phyloP scores from a whole-genome alignment of 2,797 vertebrate genomes.

The Peromyscus aztecus region DNA sequence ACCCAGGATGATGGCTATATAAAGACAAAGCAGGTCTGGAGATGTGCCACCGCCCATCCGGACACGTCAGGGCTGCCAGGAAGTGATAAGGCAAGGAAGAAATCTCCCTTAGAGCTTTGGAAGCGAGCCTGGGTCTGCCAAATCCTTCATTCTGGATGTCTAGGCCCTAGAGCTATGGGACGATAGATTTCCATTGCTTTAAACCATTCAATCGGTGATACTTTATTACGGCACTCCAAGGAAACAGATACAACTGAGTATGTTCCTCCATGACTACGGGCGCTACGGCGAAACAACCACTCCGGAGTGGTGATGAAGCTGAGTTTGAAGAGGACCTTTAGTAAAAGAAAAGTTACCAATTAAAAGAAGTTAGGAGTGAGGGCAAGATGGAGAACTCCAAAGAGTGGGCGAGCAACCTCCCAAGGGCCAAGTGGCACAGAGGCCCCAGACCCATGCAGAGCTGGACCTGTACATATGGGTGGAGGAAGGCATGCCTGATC shows the following conservation, averaged over 20 bases:
- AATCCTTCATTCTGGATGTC: not conserved
- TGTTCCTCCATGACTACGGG: not conserved
- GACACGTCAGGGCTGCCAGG: rapidly evolving
- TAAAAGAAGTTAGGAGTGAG: not conserved
- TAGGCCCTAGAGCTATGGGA: not conserved
- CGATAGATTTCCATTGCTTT: not conserved
- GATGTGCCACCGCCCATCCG: not conserved
- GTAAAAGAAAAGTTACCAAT: not conserved
- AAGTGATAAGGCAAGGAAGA: not conserved
- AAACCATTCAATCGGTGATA: not conserved
- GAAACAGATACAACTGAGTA: not conserved
- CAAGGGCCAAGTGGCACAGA: not conserved
- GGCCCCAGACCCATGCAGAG: not conserved
- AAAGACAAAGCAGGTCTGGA: too few species aligned
- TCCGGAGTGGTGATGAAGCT: not conserved
- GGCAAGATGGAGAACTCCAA: not conserved
- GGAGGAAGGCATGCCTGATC: not conserved
- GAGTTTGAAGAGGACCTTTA: not conserved
- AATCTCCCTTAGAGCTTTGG: not conserved
- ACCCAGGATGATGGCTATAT: not conserved
- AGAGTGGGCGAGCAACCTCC: not conserved
- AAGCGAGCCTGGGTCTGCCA: not conserved
- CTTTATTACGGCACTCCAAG: not conserved
- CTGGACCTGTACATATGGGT: not conserved
- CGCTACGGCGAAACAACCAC: too few species aligned